These are phyloP conservation scores for Enteromius unitaeniatus DNA, from an alignment of 2,797 vertebrate species.

Conservation along the genomic window DNA sequence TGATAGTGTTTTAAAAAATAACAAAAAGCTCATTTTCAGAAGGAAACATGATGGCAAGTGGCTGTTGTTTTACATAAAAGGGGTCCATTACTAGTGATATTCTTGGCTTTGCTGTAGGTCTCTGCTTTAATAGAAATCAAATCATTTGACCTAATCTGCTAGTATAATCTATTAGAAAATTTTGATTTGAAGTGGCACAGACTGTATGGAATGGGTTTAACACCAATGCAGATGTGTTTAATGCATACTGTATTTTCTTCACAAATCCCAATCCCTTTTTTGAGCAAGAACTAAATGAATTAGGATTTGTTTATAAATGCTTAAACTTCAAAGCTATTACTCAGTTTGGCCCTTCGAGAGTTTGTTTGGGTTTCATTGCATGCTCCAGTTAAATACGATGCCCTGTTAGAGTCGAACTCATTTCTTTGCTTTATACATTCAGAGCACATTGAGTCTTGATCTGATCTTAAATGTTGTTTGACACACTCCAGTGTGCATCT, in stretches of 20 bases:
- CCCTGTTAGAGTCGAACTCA: not conserved
- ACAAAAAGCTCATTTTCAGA: no score
- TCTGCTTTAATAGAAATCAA: not conserved
- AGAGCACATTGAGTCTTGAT: conserved; percentile 8
- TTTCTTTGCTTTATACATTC: conserved; percentile 7
- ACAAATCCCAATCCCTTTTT: not conserved
- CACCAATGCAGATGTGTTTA: not conserved
- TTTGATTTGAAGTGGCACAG: not conserved
- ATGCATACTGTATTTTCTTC: not conserved
- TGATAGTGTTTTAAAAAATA: not conserved
- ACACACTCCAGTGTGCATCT: conserved; percentile 19
- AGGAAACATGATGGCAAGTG: not conserved
- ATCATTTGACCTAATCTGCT: not conserved
- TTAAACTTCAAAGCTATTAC: not conserved
- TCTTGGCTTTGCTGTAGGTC: not conserved
- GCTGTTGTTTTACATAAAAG: not conserved
- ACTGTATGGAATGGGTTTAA: not conserved
- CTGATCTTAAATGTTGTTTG: conserved; percentile 5
- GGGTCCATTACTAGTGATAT: not conserved
- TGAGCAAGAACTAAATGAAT: not conserved
- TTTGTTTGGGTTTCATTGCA: not conserved
- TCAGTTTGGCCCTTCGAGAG: not conserved
- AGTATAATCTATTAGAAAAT: not conserved
- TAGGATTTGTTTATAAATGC: not conserved
- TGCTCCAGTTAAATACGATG: not conserved